These are phyloP conservation scores for Biston betularia DNA, from an alignment of 2,888 invertebrate genomes.

Conservation along the genomic window DNA sequence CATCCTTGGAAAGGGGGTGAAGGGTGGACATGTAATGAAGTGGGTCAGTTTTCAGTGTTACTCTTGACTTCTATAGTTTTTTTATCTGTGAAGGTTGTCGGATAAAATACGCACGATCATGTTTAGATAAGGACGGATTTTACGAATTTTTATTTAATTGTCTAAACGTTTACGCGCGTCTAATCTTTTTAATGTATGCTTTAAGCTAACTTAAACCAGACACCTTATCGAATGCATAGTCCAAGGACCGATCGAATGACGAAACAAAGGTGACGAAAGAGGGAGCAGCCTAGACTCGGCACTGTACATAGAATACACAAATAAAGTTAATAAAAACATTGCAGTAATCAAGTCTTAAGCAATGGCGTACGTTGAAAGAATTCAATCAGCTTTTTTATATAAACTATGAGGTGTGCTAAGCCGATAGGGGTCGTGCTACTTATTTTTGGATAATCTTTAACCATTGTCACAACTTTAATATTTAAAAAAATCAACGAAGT, in stretches of 20 bases:
- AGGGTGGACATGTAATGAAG: conserved; percentile 40
- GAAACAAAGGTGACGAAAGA: conserved; percentile 71
- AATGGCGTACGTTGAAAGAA: neutral
- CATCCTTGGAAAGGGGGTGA: conserved; percentile 39
- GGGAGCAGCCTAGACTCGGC: conserved; percentile 69
- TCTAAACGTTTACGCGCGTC: conserved; percentile 30
- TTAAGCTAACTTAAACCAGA: neutral
- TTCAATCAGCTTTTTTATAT: neutral
- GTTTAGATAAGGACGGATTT: neutral
- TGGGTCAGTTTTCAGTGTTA: conserved; percentile 30
- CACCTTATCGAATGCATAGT: conserved; percentile 18
- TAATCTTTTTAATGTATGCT: neutral
- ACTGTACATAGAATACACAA: neutral
- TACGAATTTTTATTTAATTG: neutral
- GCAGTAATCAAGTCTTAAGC: neutral
- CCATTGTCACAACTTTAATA: too few relatives aligned
- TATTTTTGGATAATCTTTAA: too few relatives aligned
- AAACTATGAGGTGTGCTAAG: too few relatives aligned
- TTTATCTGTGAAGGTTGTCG: conserved; percentile 42
- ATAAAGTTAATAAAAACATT: conserved; percentile 22
- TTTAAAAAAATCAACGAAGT: too few relatives aligned
- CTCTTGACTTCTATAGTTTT: conserved; percentile 62
- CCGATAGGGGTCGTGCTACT: neutral
- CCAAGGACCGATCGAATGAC: conserved; percentile 50
- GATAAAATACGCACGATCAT: neutral